Conservation (phyloP, 2,888 invertebrate species). For the Gryllus longicercus region DNA sequence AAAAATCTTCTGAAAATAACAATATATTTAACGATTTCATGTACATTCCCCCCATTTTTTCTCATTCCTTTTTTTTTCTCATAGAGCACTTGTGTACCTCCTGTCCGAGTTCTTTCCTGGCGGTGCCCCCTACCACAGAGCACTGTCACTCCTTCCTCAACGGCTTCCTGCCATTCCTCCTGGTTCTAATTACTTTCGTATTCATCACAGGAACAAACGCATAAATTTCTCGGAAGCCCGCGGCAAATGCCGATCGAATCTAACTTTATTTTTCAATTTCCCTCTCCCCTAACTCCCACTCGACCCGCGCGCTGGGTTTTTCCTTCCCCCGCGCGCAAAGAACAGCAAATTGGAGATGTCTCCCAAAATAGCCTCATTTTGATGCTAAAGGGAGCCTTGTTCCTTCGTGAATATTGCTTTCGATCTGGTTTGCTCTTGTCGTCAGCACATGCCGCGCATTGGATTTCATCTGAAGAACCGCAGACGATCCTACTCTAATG, state of each 20-base stretch:
- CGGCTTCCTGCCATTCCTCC: neutral
- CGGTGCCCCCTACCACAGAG: too few relatives aligned
- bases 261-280: slow-evolving; percentile 11
- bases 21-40: too few relatives aligned
- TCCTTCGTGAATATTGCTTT: slow-evolving; percentile 11
- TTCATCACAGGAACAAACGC: neutral
- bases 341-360: slow-evolving; percentile 5
- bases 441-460: neutral
- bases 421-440: neutral
- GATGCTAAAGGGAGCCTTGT: neutral
- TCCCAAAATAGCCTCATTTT: slow-evolving; percentile 8
- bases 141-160: too few relatives aligned
- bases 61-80: too few relatives aligned
- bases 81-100: too few relatives aligned
- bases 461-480: neutral
- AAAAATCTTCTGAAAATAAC: too few relatives aligned
- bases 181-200: neutral
- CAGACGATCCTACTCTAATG: neutral
- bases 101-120: too few relatives aligned
- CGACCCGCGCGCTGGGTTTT: neutral
- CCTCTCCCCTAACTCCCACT: neutral
- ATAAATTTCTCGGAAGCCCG: neutral
- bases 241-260: neutral
- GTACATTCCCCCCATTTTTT: too few relatives aligned
- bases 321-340: neutral